Base-by-base conservation (phyloP, 2,113 vertebrate genomes). In the Scalopus aquaticus region DNA sequence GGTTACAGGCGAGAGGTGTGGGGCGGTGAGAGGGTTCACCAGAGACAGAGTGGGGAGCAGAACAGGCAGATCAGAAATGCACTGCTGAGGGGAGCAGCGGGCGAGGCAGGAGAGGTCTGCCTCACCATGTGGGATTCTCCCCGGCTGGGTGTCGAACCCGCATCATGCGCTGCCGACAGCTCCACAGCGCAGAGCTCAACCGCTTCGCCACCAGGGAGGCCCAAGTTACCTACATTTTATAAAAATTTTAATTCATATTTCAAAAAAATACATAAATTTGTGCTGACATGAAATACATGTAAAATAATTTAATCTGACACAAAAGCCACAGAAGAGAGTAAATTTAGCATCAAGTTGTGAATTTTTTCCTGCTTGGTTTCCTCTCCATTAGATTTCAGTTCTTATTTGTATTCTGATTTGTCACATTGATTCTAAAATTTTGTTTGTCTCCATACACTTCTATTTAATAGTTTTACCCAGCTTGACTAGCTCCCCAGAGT, bases 391-490 rank as follows among this genome's bases (percentile, higher is more conserved):
- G 26, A 96, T 96, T 97, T 97, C 90, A 87, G 22, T 93, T 84
- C 87, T 96, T 96, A 96, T 95, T 97, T 97, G 72, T 93, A 92
- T 95, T 97, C 60, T 92, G 60, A 91, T 87, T 46, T 94, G 16
- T 96, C 76, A 96, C 76, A 91, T 11, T 90, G 72, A 94, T 92
- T 93, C 93, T 94, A 86, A 98, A 97, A 97, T 95, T 96, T 94
- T 94, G 87, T 97, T 97, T 97, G 58, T 84, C 89, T 97, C 60
- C 72, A 89, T 44, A 5, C 2, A 95, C 26, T 65, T 35, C 65
- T 94, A 81, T 70, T 94, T 93, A 95, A 94, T 69, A 93, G 72
- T 37, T 97, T 97, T 78, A 77, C 46, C 78, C 42, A 90, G 73
- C 42, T 96, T 90, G 96, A 93, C 44, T 60, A 78, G 49, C 12